phyloP scores from a whole-genome alignment of 1,140 invertebrate species.

The Nephotettix cincticeps region DNA sequence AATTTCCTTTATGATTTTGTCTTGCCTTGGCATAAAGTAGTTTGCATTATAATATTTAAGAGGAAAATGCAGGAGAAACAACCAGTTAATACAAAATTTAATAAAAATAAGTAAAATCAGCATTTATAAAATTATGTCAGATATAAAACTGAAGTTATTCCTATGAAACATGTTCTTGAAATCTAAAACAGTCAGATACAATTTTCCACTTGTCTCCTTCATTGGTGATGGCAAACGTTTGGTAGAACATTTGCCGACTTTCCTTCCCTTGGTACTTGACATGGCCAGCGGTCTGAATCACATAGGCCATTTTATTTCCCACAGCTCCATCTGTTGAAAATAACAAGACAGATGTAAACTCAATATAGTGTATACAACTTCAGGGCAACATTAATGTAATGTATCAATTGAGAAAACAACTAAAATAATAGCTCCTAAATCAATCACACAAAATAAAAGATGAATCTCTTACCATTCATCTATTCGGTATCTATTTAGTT shows the following conservation, averaged over 20 bases:
- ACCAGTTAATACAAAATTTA: not conserved
- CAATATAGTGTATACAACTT: too few species aligned
- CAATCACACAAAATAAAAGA: too few species aligned
- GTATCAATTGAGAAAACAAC: too few species aligned
- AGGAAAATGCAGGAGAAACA: too few species aligned
- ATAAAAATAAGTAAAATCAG: not conserved
- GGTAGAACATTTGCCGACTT: slow-evolving; percentile 64
- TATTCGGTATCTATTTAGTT: too few species aligned
- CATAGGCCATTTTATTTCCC: slow-evolving; percentile 65
- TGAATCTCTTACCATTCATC: too few species aligned
- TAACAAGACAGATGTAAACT: too few species aligned
- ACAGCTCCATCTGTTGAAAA: slow-evolving; percentile 53
- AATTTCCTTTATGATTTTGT: too few species aligned
- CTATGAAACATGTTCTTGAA: slow-evolving; percentile 57
- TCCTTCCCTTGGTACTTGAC: slow-evolving; percentile 64
- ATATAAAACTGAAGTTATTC: not conserved
- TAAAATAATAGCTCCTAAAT: too few species aligned
- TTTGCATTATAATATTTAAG: too few species aligned
- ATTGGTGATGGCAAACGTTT: slow-evolving; percentile 79
- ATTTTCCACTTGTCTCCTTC: slow-evolving; percentile 87
- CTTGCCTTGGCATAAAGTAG: too few species aligned
- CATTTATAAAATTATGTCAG: not conserved
- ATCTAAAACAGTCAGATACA: slow-evolving; percentile 76
- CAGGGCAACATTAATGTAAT: too few species aligned
- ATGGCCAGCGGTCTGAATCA: slow-evolving; percentile 72